Evolutionary conservation across 2,888 invertebrate genomes (phyloP), one percentile per base, ranked within the genome.

Genomic region (Pseudanteris insignis): DNA sequence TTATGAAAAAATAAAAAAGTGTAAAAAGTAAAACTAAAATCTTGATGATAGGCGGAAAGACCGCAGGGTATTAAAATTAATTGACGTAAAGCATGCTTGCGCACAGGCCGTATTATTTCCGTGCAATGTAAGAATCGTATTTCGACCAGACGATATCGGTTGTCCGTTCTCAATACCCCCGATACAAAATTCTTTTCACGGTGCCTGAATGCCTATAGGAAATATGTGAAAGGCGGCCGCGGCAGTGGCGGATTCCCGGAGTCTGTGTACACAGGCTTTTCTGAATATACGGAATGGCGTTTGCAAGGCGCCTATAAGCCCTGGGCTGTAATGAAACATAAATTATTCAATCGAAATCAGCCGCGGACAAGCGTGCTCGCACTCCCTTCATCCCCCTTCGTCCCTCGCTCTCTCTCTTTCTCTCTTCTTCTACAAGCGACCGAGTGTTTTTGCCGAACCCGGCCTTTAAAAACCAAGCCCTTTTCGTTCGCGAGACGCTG

Each of bases 341-440:
- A 79, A 79, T 79, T 79, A 79, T 79, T 79, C 79, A 79, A 79
- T 79, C 76, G 79, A 77, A 79, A 79, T 79, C 78, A 78, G 75
- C 78, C 76, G 70, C 72, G 70, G 70, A 68, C 70, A 67, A 57
- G 43, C 32, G 25, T 26, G 13, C 28, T 21, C 11, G 11, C 51
- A 26, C 25, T 51, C 14, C 9, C 25, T 18, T 15, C n/a, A 8
- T 11, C 18, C 8, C 21, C 5, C 21, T 34, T 48, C 24, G 50
- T 41, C 63, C 29, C 21, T 37, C 38, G 33, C 29, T 47, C 50
- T 33, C 33, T 44, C 47, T 10, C 10, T 10, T 25, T 18, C 41
- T 2, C n/a, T 37, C 48, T 34, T 24, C 63, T 58, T 36, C 47
- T 55, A 53, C 58, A 37, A 40, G 46, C 48, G 48, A 50, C 61